Conservation (phyloP, 2,888 invertebrate species). For the Ferdinandea cuprea region DNA sequence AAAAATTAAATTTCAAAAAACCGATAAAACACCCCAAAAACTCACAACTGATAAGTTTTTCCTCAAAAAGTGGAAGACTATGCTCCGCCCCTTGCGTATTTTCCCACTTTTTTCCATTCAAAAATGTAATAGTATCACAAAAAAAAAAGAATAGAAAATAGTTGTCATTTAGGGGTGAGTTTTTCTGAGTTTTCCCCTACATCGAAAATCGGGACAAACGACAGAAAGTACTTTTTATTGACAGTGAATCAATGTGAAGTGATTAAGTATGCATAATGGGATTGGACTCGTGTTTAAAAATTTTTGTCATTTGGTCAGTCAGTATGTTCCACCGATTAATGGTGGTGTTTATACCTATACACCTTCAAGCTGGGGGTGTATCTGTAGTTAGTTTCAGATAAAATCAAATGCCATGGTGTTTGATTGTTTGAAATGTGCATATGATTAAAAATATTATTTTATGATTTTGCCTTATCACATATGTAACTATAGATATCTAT, state of each 20-base stretch:
- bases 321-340: conserved; percentile 13
- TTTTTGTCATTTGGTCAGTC: conserved; percentile 23
- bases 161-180: conserved; percentile 63
- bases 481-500: background rate
- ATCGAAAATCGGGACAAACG: conserved; percentile 39
- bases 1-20: conserved; percentile 77
- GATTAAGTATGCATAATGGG: conserved; percentile 63
- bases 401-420: conserved; percentile 46
- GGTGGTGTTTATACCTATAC: background rate
- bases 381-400: conserved; percentile 36
- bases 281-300: conserved; percentile 42
- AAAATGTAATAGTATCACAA: conserved; percentile 61
- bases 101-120: conserved; percentile 69
- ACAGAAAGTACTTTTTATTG: conserved; percentile 52
- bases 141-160: conserved; percentile 43
- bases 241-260: conserved; percentile 57
- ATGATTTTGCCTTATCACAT: conserved; percentile 37
- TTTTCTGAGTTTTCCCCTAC: conserved; percentile 34
- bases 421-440: conserved; percentile 60
- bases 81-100: conserved; percentile 80
- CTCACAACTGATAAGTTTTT: conserved; percentile 82
- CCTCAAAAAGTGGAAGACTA: conserved; percentile 82
- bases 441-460: conserved; percentile 48
- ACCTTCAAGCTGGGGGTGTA: conserved; percentile 18
- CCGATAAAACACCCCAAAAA: conserved; percentile 83